These are phyloP conservation scores for Pilophorus perplexus DNA, from an alignment of 2,888 invertebrate genomes.

Conservation along the genomic window DNA sequence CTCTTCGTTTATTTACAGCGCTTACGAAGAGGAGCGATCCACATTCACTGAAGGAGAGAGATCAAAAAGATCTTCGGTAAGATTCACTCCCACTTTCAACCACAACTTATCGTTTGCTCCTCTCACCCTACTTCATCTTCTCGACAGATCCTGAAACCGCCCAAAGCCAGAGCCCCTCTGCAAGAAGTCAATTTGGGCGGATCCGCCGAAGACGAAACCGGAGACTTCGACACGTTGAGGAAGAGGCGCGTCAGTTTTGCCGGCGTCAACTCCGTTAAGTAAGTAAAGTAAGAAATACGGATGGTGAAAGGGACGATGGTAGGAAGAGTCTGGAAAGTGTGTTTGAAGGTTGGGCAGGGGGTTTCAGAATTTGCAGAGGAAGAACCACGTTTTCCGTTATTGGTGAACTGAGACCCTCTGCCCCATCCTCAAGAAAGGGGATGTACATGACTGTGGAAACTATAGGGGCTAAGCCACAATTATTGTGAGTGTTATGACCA, in stretches of 20 bases:
- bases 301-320: too few species aligned
- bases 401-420: too few species aligned
- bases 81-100: neutral
- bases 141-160: constrained; percentile 47
- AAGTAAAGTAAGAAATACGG: too few species aligned
- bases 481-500: too few species aligned
- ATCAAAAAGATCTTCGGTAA: constrained; percentile 35
- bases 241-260: constrained; percentile 48
- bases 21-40: constrained; percentile 16
- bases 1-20: constrained; percentile 8
- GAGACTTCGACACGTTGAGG: constrained; percentile 44
- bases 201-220: constrained; percentile 43
- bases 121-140: neutral
- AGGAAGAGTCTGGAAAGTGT: too few species aligned
- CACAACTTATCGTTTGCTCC: neutral
- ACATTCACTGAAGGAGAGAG: constrained; percentile 7
- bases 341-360: too few species aligned
- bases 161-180: constrained; percentile 46
- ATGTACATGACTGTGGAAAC: too few species aligned
- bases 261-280: constrained; percentile 48
- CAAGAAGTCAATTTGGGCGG: constrained; percentile 46
- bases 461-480: too few species aligned
- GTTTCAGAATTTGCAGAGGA: too few species aligned
- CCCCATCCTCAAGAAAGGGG: too few species aligned
- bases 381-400: too few species aligned